Evolutionary conservation across 1,140 invertebrate species (phyloP), one percentile per base, ranked within the genome.

Genomic region (Uloborus diversus): DNA sequence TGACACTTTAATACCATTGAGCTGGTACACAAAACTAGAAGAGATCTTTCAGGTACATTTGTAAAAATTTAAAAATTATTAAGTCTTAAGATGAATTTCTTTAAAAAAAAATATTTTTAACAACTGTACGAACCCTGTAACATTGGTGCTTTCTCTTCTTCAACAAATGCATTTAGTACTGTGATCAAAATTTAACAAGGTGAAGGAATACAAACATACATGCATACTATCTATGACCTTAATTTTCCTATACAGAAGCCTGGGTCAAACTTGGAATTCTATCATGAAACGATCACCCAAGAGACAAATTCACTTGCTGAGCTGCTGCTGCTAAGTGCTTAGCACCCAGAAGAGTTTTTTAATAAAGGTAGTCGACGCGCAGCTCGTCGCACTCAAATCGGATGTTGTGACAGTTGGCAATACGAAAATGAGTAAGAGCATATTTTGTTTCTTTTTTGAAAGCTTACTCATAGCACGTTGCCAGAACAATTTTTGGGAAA

Each of bases 341-440:
- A 70, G 68, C 68, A 70, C 68, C 68, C 68, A 70, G 68, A 70
- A 70, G 32, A 30, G 37, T 28, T 57, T 51, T 70, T 57, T 57
- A 70, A 70, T 57, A 70, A 70, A 33, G 68, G 68, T 53, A 70
- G 68, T 70, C 57, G 51, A 37, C 59, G 68, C 68, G 59, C 68
- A 59, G 53, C 68, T 7, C 37, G 51, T 35, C 35, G 68, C 51
- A 70, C 68, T 70, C 59, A n/a, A 53, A 37, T 37, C 25, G 25
- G 51, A 70, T 53, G 59, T 70, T 53, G 59, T 53, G 37, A 59
- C 30, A 33, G 32, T 42, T 23, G 25, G 68, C 59, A 53, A 70
- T 70, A 70, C 59, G 68, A 57, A 56, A 70, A 33, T 70, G 28
- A 70, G 51, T 59, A 70, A 51, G 28, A 53, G 51, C 33, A 56